A percentile compares a stretch with the other conserved stretches of the same genome.
phyloP scores from a whole-genome alignment of 2,113 vertebrate species.

The Todiramphus saurophagus region DNA sequence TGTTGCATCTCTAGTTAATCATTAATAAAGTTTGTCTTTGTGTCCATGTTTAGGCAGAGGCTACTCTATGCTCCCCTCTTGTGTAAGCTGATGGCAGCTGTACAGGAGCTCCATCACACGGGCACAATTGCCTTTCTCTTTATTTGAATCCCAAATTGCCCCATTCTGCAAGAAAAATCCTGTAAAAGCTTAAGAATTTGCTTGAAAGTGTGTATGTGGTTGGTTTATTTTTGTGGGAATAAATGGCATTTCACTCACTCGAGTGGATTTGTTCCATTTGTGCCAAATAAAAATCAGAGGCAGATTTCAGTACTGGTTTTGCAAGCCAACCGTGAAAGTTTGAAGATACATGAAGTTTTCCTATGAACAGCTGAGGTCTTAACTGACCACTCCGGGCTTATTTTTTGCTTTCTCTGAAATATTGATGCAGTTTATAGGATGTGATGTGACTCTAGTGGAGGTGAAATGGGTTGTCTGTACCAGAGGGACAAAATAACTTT shows the following conservation, averaged over 20 bases:
- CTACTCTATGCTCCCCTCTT: background rate
- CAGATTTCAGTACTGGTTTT: background rate
- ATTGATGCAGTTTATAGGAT: background rate
- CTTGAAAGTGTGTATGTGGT: background rate
- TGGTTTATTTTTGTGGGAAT: background rate
- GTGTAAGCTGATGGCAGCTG: background rate
- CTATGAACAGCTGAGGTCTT: background rate
- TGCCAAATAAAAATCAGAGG: background rate
- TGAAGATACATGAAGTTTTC: background rate
- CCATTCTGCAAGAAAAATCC: background rate
- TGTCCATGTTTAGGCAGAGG: background rate
- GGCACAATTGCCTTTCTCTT: background rate
- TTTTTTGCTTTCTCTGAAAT: background rate
- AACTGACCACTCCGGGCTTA: background rate
- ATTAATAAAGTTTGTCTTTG: background rate
- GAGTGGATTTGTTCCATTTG: background rate
- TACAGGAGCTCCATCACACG: background rate
- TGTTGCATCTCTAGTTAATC: background rate
- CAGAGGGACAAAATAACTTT: background rate
- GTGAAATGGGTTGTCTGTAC: background rate
- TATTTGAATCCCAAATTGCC: background rate
- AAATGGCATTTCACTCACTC: background rate
- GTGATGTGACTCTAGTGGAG: background rate
- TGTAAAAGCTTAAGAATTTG: background rate
- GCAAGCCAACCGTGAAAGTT: background rate